phyloP scores from a whole-genome alignment of 2,797 vertebrate species.

The Vireo griseus region DNA sequence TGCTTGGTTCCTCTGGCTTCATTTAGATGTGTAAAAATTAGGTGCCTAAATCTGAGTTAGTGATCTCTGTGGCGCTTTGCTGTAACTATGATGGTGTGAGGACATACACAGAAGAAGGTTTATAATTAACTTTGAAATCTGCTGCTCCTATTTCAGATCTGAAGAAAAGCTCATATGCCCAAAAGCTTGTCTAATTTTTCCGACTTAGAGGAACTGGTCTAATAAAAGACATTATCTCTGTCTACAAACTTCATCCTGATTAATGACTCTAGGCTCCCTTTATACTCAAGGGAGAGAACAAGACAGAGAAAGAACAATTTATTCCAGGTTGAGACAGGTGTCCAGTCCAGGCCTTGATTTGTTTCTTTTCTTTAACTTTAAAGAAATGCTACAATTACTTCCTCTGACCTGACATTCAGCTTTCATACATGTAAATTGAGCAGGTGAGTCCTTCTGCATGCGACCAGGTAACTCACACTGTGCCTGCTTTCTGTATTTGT shows the following conservation, averaged over 20 bases:
- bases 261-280: not conserved
- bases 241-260: not conserved
- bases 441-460: not conserved
- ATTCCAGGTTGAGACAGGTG: not conserved
- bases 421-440: not conserved
- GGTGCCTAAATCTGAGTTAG: constrained; percentile 15
- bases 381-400: not conserved
- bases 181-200: constrained; percentile 39
- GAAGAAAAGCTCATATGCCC: constrained; percentile 7
- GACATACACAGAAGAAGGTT: not conserved
- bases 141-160: constrained; percentile 33
- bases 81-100: constrained; percentile 7
- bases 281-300: not conserved
- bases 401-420: not conserved
- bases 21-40: constrained; percentile 30
- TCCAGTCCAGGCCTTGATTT: not conserved
- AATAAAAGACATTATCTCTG: constrained; percentile 34
- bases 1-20: not conserved
- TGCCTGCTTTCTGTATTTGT: not conserved
- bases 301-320: not conserved
- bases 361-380: not conserved
- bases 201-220: constrained; percentile 7
- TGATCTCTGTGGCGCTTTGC: not conserved
- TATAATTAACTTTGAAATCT: constrained; percentile 57
- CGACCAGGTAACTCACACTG: not conserved